Percentiles rank a stretch among this genome's conserved stretches.
Evolutionary conservation across 2,797 vertebrate genomes (phyloP).

Genomic region (Manis javanica): DNA sequence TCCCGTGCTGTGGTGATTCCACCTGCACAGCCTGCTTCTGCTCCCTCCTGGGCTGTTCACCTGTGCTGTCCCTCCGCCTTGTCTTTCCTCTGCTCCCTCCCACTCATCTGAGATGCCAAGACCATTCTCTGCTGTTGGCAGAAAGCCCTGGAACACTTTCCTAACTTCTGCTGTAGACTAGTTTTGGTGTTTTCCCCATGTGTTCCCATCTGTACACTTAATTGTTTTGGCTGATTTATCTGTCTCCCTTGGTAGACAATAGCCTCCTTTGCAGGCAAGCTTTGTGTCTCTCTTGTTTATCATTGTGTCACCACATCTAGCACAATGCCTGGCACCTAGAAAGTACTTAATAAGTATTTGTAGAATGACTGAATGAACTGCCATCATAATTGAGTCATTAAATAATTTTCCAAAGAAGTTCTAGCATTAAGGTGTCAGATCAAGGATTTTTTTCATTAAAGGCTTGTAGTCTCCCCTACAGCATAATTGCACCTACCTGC

Average conservation of each 20-base stretch:
- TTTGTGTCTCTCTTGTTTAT: neutral
- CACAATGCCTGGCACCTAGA: neutral
- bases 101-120: neutral
- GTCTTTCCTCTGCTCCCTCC: neutral
- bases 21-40: neutral
- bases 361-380: neutral
- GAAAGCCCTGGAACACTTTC: neutral
- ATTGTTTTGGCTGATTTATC: conserved; percentile 7
- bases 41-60: neutral
- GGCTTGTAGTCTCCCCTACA: neutral
- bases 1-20: neutral
- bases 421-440: neutral
- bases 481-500: neutral
- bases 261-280: neutral
- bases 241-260: neutral
- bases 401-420: neutral
- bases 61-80: neutral
- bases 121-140: conserved; percentile 45
- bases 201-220: conserved; percentile 1
- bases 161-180: neutral
- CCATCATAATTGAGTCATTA: neutral
- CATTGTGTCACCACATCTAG: neutral
- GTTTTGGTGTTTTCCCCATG: neutral
- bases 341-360: neutral
- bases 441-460: neutral